Conservation (phyloP, 2,113 vertebrate species). For the Myiagra hebetior region DNA sequence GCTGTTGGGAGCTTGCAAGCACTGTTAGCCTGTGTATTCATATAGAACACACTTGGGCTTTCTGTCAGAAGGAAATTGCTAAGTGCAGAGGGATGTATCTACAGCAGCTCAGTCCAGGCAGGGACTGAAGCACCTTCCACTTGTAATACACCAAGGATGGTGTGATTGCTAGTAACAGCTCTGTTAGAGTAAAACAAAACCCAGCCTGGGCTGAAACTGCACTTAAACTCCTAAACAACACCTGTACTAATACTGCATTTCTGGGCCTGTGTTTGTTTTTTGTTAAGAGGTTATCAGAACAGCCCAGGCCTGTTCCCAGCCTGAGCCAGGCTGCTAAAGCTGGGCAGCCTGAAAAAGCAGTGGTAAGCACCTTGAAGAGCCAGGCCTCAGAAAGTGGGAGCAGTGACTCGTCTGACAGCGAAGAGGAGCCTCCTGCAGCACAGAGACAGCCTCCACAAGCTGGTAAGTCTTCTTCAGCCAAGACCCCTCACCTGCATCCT, state of each 20-base stretch:
- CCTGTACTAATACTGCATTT: background rate
- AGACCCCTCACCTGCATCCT: background rate
- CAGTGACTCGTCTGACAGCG: conserved; percentile 67
- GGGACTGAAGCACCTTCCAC: background rate
- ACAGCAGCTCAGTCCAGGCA: background rate
- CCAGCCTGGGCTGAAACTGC: background rate
- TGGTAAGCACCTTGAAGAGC: conserved; percentile 45
- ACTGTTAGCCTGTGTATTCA: accelerated
- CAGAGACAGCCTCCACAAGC: background rate
- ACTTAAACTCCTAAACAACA: background rate
- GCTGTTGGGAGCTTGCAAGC: background rate
- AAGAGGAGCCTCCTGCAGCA: conserved; percentile 27
- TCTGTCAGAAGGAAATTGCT: background rate
- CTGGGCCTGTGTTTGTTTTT: background rate
- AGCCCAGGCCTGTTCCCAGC: conserved; percentile 43
- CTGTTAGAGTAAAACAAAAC: background rate
- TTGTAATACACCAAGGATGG: background rate
- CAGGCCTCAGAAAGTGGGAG: conserved; percentile 25
- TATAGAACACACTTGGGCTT: background rate
- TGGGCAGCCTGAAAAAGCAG: conserved; percentile 18
- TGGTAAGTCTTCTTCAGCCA: conserved; percentile 3
- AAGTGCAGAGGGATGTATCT: background rate
- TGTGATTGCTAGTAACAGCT: background rate
- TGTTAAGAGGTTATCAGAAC: conserved; percentile 51
- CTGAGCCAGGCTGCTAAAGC: conserved; percentile 52